These are phyloP conservation scores for Sarcophaga variegata DNA, from an alignment of 2,888 invertebrate species.

Conservation along the genomic window DNA sequence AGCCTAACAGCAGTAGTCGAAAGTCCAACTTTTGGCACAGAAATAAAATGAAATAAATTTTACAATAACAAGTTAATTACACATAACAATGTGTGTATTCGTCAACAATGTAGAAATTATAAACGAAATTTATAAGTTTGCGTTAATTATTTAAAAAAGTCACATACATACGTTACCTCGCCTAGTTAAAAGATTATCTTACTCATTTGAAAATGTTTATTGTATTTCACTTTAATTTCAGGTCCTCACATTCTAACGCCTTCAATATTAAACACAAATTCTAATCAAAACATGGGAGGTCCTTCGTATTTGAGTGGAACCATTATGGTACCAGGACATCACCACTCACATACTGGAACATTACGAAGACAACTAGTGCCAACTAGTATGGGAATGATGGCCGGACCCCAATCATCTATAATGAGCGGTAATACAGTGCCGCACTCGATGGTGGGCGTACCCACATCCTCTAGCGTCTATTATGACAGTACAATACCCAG, in stretches of 20 bases:
- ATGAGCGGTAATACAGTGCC: constrained; percentile 64
- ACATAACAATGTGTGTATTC: too few species aligned
- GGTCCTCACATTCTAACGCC: constrained; percentile 77
- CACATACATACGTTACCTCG: too few species aligned
- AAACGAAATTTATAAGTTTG: too few species aligned
- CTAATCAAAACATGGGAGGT: constrained; percentile 73
- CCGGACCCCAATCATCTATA: constrained; percentile 72
- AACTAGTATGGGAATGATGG: constrained; percentile 78
- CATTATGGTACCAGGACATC: constrained; percentile 79
- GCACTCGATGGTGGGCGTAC: constrained; percentile 73
- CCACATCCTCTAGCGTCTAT: constrained; percentile 76
- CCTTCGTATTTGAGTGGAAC: constrained; percentile 79
- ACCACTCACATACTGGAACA: constrained; percentile 77
- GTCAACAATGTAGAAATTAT: too few species aligned
- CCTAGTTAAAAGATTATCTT: too few species aligned
- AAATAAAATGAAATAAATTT: too few species aligned
- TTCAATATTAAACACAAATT: constrained; percentile 75
- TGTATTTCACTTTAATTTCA: constrained; percentile 53
- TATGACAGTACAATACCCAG: constrained; percentile 80
- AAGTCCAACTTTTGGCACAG: too few species aligned
- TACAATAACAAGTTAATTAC: too few species aligned
- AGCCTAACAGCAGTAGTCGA: too few species aligned
- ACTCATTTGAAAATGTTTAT: background rate
- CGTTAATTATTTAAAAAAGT: too few species aligned
- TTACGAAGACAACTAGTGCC: constrained; percentile 79